Percentiles rank a stretch among this genome's conserved stretches.
Evolutionary conservation across 2,888 invertebrate genomes (phyloP).

Genomic region (Andrena fulva): DNA sequence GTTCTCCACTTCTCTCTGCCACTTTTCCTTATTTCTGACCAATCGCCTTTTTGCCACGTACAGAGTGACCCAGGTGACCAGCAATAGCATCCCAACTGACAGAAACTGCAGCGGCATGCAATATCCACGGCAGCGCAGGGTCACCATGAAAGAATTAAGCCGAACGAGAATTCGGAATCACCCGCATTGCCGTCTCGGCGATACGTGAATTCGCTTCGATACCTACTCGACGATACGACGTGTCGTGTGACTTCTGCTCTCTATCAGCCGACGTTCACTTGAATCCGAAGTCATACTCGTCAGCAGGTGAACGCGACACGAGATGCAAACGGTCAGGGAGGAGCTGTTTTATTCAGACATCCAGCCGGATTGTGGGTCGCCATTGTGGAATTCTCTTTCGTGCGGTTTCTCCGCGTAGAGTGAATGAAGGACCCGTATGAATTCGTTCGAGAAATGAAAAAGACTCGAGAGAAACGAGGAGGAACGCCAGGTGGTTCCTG

Average conservation of each 20-base stretch:
- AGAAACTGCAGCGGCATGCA: background rate
- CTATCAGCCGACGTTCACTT: constrained; percentile 27
- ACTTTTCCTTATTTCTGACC: no score
- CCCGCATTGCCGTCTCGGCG: constrained; percentile 30
- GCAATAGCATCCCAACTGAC: background rate
- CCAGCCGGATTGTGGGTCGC: constrained; percentile 42
- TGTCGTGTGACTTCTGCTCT: constrained; percentile 29
- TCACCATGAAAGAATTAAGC: constrained; percentile 23
- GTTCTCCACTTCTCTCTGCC: no score
- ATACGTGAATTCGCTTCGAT: constrained; percentile 51
- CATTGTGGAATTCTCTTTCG: constrained; percentile 72
- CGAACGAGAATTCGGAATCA: constrained; percentile 26
- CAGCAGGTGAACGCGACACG: background rate
- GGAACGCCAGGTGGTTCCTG: background rate
- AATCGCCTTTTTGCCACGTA: background rate
- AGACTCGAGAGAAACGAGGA: constrained; percentile 15
- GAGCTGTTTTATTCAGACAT: constrained; percentile 44
- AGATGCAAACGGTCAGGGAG: constrained; percentile 7
- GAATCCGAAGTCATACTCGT: constrained; percentile 37
- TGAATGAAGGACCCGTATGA: constrained; percentile 34
- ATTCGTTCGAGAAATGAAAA: constrained; percentile 11
- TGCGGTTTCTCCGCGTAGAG: constrained; percentile 51
- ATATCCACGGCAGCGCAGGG: background rate
- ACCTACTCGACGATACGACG: constrained; percentile 73
- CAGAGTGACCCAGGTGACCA: background rate